Evolutionary conservation across 1,140 invertebrate genomes (phyloP).

Genomic region (Drosophila fuyamai): DNA sequence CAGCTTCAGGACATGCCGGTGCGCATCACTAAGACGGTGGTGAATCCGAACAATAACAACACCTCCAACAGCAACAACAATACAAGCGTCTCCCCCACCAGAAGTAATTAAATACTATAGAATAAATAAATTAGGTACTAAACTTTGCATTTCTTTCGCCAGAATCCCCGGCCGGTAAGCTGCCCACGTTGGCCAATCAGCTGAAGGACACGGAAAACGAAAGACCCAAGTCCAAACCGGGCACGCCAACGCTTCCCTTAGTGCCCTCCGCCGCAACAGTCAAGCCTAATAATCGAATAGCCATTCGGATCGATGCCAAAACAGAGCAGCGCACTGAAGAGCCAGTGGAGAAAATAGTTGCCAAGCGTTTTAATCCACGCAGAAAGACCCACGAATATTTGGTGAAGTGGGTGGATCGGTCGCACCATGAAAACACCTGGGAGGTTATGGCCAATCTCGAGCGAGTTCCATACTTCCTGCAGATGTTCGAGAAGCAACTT

Average conservation of each 20-base stretch:
- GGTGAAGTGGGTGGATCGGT: conserved; percentile 92
- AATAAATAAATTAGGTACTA: conserved; percentile 1
- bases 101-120: conserved; percentile 47
- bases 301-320: conserved; percentile 74
- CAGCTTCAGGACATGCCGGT: conserved; percentile 84
- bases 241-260: conserved; percentile 37
- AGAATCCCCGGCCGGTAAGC: conserved; percentile 58
- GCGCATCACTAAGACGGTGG: conserved; percentile 84
- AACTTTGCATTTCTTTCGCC: conserved; percentile 1
- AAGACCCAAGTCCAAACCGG: conserved; percentile 61
- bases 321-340: conserved; percentile 76
- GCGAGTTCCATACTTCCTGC: conserved; percentile 90
- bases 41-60: conserved; percentile 75
- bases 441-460: conserved; percentile 90
- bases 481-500: conserved; percentile 92
- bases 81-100: conserved; percentile 55
- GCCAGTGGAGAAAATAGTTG: conserved; percentile 91
- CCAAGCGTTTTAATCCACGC: conserved; percentile 91
- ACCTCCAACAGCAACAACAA: conserved; percentile 58
- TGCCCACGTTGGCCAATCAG: conserved; percentile 55
- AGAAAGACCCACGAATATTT: conserved; percentile 92
- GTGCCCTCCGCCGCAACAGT: conserved; percentile 13
- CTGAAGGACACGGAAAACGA: conserved; percentile 73
- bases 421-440: conserved; percentile 92
- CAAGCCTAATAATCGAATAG: conserved; percentile 70